Evolutionary conservation across 2,797 vertebrate genomes (phyloP), one percentile per base, ranked within the genome.

Genomic region (Sebastes trivittatus): DNA sequence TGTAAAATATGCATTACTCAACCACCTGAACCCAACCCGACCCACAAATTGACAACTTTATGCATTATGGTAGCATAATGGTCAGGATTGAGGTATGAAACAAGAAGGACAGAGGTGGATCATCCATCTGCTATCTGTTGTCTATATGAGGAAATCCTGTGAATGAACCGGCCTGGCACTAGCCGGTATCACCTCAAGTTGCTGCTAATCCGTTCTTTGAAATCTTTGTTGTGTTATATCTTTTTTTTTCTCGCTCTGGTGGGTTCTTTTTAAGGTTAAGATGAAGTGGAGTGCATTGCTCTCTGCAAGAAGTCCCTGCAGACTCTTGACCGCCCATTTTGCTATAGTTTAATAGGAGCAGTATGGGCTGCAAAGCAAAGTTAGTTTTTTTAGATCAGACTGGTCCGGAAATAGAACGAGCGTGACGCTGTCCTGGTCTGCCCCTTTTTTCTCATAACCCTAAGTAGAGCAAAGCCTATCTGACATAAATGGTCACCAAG

Each of bases 381-480:
- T 70, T 80, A 22, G 23, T 90, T 88, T 86, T 38, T 89, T 86
- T 77, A 91, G 77, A 82, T 92, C 72, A 67, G 32, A 67, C 66
- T 56, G 65, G 66, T 79, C 91, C 83, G 80, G 86, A 95, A 95
- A 93, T 93, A 90, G 92, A 88, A 81, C 38, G 7, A 77, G 73
- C 56, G 7, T 83, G 82, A 80, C 42, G 27, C 74, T 87, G 74
- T 86, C 80, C 87, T 75, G 72, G 67, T 90, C 60, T 87, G 81
- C 75, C 83, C 80, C 36, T 81, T 90, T 90, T 90, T 91, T 88
- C 77, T 84, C 22, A 76, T 64, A 80, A 87, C 80, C 73, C 38
- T 14, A 85, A 88, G 80, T 86, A 78, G 85, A 87, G 75, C 83
- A 80, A 77, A 86, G 65, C 62, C 60, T 58, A n/a, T 68, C 32